These are phyloP conservation scores for Penaeus indicus DNA, from an alignment of 1,140 invertebrate genomes.

Conservation along the genomic window DNA sequence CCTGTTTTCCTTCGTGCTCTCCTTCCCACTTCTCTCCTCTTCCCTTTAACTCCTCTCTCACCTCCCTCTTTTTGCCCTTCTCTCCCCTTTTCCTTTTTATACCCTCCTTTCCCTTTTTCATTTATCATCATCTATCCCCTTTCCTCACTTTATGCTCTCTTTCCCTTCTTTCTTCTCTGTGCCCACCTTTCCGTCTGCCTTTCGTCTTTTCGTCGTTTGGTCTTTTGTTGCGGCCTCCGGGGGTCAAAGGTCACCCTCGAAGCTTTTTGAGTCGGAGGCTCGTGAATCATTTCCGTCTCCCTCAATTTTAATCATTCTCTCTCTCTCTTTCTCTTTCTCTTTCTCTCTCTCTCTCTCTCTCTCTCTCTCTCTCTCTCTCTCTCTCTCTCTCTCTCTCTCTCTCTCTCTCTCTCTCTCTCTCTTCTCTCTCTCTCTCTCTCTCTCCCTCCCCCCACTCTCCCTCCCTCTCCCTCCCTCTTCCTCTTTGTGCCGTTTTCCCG, in stretches of 20 bases:
- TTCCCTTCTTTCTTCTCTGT: slow-evolving; percentile 7
- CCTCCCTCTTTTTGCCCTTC: not conserved
- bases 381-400: not conserved
- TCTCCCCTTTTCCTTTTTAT: not conserved
- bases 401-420: slow-evolving; percentile 10
- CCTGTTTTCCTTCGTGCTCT: not conserved
- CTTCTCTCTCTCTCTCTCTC: not conserved
- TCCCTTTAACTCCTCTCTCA: not conserved
- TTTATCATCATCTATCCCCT: not conserved
- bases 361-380: not conserved
- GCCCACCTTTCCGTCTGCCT: not conserved
- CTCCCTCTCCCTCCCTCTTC: not conserved
- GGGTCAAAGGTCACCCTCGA: too few relatives aligned
- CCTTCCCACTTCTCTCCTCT: not conserved
- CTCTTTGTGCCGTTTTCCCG: not conserved
- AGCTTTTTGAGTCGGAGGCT: too few relatives aligned
- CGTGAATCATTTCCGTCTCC: too few relatives aligned
- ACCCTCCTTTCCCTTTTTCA: not conserved
- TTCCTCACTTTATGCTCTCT: not conserved
- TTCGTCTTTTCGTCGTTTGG: not conserved
- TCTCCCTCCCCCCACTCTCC: not conserved
- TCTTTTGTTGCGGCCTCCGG: not conserved
- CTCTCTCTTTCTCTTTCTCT: not conserved
- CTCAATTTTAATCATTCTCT: not conserved
- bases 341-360: not conserved